Percentiles rank a stretch among this genome's conserved stretches.
Conservation (phyloP, 1,140 invertebrate species). For the Brachionus calyciflorus region DNA sequence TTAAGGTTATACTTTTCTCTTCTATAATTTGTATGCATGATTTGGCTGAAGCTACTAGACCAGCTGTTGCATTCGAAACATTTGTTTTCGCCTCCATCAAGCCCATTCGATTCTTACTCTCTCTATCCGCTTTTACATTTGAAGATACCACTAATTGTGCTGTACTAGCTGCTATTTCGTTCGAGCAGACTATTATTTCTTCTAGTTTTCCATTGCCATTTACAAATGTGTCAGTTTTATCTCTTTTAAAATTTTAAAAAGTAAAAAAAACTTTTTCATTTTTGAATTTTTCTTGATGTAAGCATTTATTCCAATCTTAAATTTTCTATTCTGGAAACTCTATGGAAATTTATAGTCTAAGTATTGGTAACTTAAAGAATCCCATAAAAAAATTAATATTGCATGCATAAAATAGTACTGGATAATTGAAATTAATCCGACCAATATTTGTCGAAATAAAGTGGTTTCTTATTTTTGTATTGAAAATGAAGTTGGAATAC, state of each 20-base stretch:
- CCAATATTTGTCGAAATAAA: no score
- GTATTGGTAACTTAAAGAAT: no score
- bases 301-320: no score
- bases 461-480: no score
- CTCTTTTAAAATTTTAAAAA: slow-evolving; percentile 62
- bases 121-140: slow-evolving; percentile 70
- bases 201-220: slow-evolving; percentile 82
- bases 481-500: no score
- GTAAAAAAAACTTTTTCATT: not conserved
- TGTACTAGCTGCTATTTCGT: slow-evolving; percentile 93
- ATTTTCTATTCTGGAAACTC: no score
- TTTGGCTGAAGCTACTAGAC: slow-evolving; percentile 87
- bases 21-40: slow-evolving; percentile 79
- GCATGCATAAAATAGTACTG: no score
- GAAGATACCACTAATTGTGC: slow-evolving; percentile 94
- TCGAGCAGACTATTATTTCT: slow-evolving; percentile 87
- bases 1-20: slow-evolving; percentile 78
- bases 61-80: slow-evolving; percentile 82
- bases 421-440: no score
- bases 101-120: slow-evolving; percentile 72
- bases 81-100: slow-evolving; percentile 78
- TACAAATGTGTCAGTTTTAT: slow-evolving; percentile 88
- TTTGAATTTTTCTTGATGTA: no score
- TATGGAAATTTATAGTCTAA: no score
- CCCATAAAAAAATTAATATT: no score